phyloP scores from a whole-genome alignment of 2,888 invertebrate genomes.

The Tenodera sinensis region DNA sequence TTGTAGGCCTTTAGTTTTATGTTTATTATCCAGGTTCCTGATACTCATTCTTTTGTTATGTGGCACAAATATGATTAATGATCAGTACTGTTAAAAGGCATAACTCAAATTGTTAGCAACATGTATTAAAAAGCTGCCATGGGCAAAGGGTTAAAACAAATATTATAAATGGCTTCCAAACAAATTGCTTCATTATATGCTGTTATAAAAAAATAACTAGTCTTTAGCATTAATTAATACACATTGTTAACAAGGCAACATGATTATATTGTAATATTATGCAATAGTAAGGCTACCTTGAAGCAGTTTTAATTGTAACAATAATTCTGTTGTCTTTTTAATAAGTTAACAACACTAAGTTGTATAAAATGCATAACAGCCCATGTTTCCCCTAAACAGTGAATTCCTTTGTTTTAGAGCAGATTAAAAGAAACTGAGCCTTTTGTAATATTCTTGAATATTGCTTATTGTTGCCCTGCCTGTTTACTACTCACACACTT shows the following conservation, averaged over 20 bases:
- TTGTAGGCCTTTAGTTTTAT: background rate
- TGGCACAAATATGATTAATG: background rate
- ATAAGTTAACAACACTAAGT: background rate
- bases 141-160: slow-evolving; percentile 27
- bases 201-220: slow-evolving; percentile 26
- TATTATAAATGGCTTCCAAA: slow-evolving; percentile 27
- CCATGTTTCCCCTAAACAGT: background rate
- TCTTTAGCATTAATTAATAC: slow-evolving; percentile 28
- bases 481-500: no score
- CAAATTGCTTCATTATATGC: slow-evolving; percentile 27
- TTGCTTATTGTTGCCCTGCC: background rate
- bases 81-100: background rate
- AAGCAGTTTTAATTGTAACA: slow-evolving; percentile 11
- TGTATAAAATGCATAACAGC: slow-evolving; percentile 8
- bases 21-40: background rate
- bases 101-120: background rate
- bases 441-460: slow-evolving; percentile 19
- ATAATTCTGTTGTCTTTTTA: background rate
- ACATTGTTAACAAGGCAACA: slow-evolving; percentile 7
- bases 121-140: background rate
- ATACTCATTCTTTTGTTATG: background rate
- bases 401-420: slow-evolving; percentile 28
- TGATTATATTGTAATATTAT: slow-evolving; percentile 16
- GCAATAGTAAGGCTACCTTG: background rate
- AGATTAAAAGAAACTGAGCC: slow-evolving; percentile 28